Conservation (phyloP, 2,113 vertebrate genomes). For the Onychorhynchus coronatus region DNA sequence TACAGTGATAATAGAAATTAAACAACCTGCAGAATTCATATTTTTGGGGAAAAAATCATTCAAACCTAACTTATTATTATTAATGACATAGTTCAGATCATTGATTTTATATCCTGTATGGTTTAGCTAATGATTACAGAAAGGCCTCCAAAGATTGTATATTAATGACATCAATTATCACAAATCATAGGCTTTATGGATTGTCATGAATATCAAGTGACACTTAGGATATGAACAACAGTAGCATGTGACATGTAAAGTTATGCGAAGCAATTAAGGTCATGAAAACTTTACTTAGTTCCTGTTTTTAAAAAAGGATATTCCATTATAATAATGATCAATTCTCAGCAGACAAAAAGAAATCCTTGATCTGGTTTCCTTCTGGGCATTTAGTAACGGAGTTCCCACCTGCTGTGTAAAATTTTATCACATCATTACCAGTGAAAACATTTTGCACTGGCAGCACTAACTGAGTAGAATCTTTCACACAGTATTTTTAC, state of each 20-base stretch:
- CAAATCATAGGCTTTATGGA: conserved; percentile 25
- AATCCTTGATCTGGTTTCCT: conserved; percentile 24
- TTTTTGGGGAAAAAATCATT: conserved; percentile 41
- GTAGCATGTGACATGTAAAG: conserved; percentile 5
- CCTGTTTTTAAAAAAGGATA: not conserved
- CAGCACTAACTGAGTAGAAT: conserved; percentile 14
- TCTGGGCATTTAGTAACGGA: conserved; percentile 50
- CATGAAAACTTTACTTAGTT: not conserved
- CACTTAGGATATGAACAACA: not conserved
- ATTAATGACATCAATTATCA: conserved; percentile 46
- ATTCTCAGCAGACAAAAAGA: conserved; percentile 22
- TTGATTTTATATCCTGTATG: conserved; percentile 60
- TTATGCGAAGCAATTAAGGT: conserved; percentile 46
- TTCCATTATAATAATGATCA: conserved; percentile 40
- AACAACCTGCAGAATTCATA: not conserved
- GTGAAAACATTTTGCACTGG: conserved; percentile 17
- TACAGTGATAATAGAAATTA: not conserved
- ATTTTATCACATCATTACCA: conserved; percentile 1
- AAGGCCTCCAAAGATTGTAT: conserved; percentile 37
- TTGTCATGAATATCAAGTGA: conserved; percentile 32
- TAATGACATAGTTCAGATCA: conserved; percentile 56
- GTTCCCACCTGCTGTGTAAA: conserved; percentile 37
- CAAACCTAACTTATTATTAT: conserved; percentile 39
- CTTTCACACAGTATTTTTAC: conserved; percentile 23
- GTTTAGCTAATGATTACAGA: conserved; percentile 61